A percentile compares a stretch with the other conserved stretches of the same genome.
These are phyloP conservation scores for Rhizomys pruinosus DNA, from an alignment of 2,113 vertebrate species.

Conservation along the genomic window DNA sequence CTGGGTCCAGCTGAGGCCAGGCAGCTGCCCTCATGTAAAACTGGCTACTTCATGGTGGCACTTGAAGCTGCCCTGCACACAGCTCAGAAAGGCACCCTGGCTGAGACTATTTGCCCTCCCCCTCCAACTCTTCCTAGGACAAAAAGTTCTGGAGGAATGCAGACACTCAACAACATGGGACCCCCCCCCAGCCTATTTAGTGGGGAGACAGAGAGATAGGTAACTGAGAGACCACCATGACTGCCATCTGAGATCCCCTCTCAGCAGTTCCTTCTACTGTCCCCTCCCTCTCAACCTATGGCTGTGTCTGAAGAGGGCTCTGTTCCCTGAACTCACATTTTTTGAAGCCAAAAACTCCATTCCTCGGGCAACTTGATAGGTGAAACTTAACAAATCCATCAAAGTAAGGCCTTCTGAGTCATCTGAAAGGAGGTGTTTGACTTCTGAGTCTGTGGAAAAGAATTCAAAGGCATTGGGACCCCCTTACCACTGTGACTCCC, in stretches of 20 bases:
- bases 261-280: neutral
- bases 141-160: neutral
- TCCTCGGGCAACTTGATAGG: conserved; percentile 97
- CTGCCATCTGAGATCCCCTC: neutral
- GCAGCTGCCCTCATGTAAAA: neutral
- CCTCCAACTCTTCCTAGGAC: too few species aligned
- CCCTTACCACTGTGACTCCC: fast-evolving
- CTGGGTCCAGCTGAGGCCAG: neutral
- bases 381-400: conserved; percentile 96
- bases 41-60: fast-evolving
- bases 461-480: conserved; percentile 25
- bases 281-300: neutral
- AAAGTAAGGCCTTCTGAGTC: conserved; percentile 92
- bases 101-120: neutral
- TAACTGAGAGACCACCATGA: neutral
- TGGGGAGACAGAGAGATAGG: neutral
- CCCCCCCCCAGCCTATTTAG: too few species aligned
- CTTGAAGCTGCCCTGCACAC: neutral
- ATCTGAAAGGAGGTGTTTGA: conserved; percentile 93
- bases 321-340: conserved; percentile 90
- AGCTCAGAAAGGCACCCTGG: too few species aligned
- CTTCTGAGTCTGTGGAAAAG: conserved; percentile 89
- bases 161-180: fast-evolving
- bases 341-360: conserved; percentile 99
- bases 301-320: neutral